Evolutionary conservation across 2,888 invertebrate species (phyloP).

Genomic region (Priapulus caudatus): DNA sequence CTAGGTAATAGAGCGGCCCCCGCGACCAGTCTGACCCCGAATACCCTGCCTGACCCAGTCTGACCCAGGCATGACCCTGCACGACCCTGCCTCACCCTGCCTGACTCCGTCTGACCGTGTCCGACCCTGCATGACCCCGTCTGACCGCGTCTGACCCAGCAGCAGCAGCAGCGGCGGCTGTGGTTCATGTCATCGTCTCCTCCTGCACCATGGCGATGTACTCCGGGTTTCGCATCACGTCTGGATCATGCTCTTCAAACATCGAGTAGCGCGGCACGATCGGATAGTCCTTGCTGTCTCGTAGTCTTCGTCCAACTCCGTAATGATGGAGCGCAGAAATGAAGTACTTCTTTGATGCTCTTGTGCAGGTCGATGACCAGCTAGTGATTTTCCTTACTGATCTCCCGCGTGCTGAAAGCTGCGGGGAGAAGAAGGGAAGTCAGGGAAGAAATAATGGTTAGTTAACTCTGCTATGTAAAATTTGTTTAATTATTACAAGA

Average conservation of each 20-base stretch:
- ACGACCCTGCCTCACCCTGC: too few species aligned
- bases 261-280: conserved; percentile 87
- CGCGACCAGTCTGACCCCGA: too few species aligned
- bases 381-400: conserved; percentile 82
- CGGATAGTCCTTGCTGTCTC: conserved; percentile 79
- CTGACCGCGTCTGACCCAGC: not conserved
- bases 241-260: conserved; percentile 94
- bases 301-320: conserved; percentile 77
- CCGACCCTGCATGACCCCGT: too few species aligned
- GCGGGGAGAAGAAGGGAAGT: conserved; percentile 29
- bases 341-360: conserved; percentile 70
- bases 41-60: too few species aligned
- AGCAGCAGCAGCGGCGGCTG: not conserved
- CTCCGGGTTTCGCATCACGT: conserved; percentile 86
- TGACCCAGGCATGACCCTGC: too few species aligned
- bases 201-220: conserved; percentile 55
- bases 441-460: too few species aligned
- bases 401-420: conserved; percentile 86
- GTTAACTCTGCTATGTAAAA: not conserved
- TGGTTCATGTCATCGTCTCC: not conserved
- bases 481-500: not conserved
- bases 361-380: conserved; percentile 86
- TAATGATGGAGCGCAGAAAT: conserved; percentile 69
- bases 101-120: too few species aligned
- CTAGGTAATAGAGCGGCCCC: too few species aligned